Evolutionary conservation across 2,888 invertebrate species (phyloP).

Genomic region (Drosophila mettleri): DNA sequence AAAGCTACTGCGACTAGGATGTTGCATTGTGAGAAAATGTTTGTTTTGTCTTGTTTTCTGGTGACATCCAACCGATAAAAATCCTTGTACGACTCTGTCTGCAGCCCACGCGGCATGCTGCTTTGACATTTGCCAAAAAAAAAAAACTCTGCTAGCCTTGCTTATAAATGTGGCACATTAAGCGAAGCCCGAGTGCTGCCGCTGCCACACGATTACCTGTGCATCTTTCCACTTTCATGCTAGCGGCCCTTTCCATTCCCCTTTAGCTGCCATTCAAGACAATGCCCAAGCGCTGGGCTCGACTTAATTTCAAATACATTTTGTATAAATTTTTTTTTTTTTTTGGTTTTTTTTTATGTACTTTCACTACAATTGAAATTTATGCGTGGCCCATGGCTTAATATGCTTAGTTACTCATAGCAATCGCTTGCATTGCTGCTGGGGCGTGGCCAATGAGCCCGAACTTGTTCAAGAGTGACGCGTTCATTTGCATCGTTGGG

Average conservation of each 20-base stretch:
- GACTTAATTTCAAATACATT: slow-evolving; percentile 52
- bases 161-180: slow-evolving; percentile 61
- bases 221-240: slow-evolving; percentile 36
- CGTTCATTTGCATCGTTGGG: slow-evolving; percentile 53
- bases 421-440: slow-evolving; percentile 14
- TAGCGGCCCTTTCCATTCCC: slow-evolving; percentile 2
- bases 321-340: slow-evolving; percentile 17
- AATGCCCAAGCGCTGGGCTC: slow-evolving; percentile 38
- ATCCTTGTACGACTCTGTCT: slow-evolving; percentile 52
- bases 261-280: slow-evolving; percentile 10
- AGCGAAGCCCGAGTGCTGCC: slow-evolving; percentile 18
- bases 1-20: slow-evolving; percentile 58
- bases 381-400: slow-evolving; percentile 64
- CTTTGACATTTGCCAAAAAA: slow-evolving; percentile 43
- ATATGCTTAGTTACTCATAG: slow-evolving; percentile 15
- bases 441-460: slow-evolving; percentile 41
- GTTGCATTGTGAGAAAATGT: slow-evolving; percentile 56
- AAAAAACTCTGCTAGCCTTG: slow-evolving; percentile 22
- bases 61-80: slow-evolving; percentile 65
- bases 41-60: slow-evolving; percentile 41
- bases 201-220: slow-evolving; percentile 20
- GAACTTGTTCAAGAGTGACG: slow-evolving; percentile 65
- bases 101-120: slow-evolving; percentile 35
- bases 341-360: slow-evolving; percentile 31
- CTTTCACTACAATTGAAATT: slow-evolving; percentile 74